Conservation (phyloP, 2,113 vertebrate genomes). For the Thalassoma bifasciatum region DNA sequence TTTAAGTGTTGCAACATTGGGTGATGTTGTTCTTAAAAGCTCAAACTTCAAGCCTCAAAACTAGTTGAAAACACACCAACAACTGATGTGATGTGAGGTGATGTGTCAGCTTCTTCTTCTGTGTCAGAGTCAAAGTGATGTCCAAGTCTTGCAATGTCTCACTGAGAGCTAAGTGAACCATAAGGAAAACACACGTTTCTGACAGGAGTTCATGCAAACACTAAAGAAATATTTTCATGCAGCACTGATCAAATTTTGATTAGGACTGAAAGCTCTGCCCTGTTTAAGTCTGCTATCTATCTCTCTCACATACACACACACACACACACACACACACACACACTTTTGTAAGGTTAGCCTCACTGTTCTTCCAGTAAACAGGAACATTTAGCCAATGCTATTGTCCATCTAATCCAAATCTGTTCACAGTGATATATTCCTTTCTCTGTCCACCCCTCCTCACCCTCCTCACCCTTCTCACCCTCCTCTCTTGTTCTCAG, state of each 20-base stretch:
- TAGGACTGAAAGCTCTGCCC: neutral
- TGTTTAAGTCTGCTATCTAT: neutral
- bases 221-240: neutral
- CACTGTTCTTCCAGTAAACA: conserved; percentile 43
- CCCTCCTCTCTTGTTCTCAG: conserved; percentile 59
- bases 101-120: no score
- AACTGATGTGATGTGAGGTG: no score
- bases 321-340: conserved; percentile 8
- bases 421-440: conserved; percentile 51
- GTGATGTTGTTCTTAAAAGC: no score
- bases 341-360: neutral
- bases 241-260: neutral
- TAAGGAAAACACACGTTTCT: no score
- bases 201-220: neutral
- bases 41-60: no score
- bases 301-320: conserved; percentile 16
- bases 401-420: conserved; percentile 80
- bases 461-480: conserved; percentile 25
- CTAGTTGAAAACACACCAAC: no score
- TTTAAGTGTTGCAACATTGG: no score
- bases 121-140: no score
- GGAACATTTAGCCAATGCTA: conserved; percentile 65
- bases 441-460: conserved; percentile 5
- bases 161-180: no score
- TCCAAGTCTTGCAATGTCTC: no score